These are phyloP conservation scores for Pipistrellus pipistrellus DNA, from an alignment of 2,797 vertebrate genomes.

Conservation along the genomic window DNA sequence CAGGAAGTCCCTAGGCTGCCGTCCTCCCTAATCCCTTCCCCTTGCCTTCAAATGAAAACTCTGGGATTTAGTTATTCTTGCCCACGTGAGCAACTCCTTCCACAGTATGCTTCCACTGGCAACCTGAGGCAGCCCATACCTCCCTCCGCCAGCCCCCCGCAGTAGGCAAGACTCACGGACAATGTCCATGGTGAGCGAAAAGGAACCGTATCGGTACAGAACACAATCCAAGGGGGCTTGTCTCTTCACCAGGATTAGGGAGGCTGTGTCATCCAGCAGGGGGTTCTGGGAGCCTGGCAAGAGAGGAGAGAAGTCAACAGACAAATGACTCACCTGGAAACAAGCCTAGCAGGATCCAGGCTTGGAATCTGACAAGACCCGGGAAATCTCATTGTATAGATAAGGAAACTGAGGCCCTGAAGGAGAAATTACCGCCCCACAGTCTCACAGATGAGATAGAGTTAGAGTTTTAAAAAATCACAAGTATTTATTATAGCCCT, in stretches of 20 bases:
- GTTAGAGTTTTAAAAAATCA: background rate
- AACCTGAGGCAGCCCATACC: background rate
- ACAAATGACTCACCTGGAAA: conserved; percentile 21
- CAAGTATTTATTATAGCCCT: background rate
- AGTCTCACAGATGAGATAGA: background rate
- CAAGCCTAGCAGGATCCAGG: background rate
- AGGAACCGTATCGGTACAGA: conserved; percentile 95
- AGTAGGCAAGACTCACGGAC: conserved; percentile 91
- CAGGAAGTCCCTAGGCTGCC: background rate
- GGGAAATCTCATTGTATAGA: conserved; percentile 24
- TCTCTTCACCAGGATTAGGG: conserved; percentile 92
- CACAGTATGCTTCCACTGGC: background rate
- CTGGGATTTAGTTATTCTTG: background rate
- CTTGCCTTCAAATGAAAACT: conserved; percentile 2
- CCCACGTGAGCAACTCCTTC: conserved; percentile 16
- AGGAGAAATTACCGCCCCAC: background rate
- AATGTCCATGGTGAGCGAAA: conserved; percentile 91
- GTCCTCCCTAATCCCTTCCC: background rate
- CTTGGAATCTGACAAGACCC: conserved; percentile 12
- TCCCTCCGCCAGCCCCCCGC: background rate
- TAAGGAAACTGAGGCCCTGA: conserved; percentile 11
- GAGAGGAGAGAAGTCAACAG: conserved; percentile 24
- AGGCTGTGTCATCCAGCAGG: conserved; percentile 81
- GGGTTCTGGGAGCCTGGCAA: conserved; percentile 26
- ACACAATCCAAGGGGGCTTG: conserved; percentile 92